These are phyloP conservation scores for Rachycentron canadum DNA, from an alignment of 2,797 vertebrate genomes.

Conservation along the genomic window DNA sequence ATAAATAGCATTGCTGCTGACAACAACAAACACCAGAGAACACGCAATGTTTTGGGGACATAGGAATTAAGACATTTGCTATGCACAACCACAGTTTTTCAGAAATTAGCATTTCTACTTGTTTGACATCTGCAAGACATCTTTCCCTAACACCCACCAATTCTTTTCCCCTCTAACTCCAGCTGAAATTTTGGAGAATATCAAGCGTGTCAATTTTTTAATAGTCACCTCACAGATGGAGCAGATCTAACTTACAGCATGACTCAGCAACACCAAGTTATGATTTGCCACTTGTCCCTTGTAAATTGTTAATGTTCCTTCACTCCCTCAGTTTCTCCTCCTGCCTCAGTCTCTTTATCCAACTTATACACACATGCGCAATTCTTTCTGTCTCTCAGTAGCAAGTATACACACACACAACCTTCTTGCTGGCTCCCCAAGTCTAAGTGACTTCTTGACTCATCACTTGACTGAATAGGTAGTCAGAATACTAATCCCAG, in stretches of 20 bases:
- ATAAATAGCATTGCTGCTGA: slow-evolving; percentile 53
- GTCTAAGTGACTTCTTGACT: slow-evolving; percentile 74
- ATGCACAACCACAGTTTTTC: slow-evolving; percentile 8
- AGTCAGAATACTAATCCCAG: slow-evolving; percentile 65
- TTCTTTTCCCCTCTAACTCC: slow-evolving; percentile 37
- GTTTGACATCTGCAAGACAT: slow-evolving; percentile 24
- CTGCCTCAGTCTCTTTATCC: slow-evolving; percentile 25
- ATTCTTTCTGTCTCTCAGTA: not conserved
- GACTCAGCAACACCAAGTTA: slow-evolving; percentile 58
- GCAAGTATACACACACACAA: not conserved
- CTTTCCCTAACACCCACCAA: not conserved
- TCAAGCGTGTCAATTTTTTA: slow-evolving; percentile 62
- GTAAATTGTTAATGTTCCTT: slow-evolving; percentile 61
- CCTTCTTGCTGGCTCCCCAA: slow-evolving; percentile 41
- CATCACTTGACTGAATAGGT: slow-evolving; percentile 72
- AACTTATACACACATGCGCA: slow-evolving; percentile 1
- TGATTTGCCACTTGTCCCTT: slow-evolving; percentile 57
- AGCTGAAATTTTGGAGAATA: slow-evolving; percentile 45
- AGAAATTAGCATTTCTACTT: slow-evolving; percentile 26
- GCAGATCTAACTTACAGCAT: slow-evolving; percentile 65
- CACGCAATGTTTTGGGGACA: slow-evolving; percentile 19
- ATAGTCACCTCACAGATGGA: slow-evolving; percentile 65
- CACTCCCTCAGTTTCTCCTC: slow-evolving; percentile 37
- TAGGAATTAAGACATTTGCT: slow-evolving; percentile 27
- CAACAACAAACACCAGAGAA: slow-evolving; percentile 41